Base-by-base conservation (phyloP, 2,888 invertebrate genomes). In the Anagyrus pseudococci region DNA sequence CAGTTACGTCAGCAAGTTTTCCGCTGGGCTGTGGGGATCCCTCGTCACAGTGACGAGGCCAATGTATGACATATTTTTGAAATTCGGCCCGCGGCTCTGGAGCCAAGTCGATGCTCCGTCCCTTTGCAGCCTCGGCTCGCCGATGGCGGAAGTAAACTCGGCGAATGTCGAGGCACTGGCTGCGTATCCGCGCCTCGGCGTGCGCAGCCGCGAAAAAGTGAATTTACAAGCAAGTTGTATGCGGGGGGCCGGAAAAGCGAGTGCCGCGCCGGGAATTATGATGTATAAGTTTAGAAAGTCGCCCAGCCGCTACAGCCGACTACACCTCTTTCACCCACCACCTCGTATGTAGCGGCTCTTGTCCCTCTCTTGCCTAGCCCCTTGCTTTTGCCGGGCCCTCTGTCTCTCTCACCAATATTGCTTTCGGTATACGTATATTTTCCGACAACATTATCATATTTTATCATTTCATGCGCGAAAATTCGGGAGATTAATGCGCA, bases 1-100 rank as follows among this genome's bases (percentile, higher is more conserved):
- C 46, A 50, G 46, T 56, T 56, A n/a, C 44, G 44, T 48, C 59
- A 59, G 60, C 47, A 40, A 60, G 47, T 54, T 60, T 46, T 17
- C 25, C 15, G 29, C 29, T 29, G 29, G 6, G 10, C 4, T 4
- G 29, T 7, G 10, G 49, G 20, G 6, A 8, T 13, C 33, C 50
- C 8, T 22, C 40, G 1, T 1, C 4, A 19, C 7, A 15, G 23
- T 17, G 23, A 33, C 25, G 19, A n/a, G 37, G 40, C 40, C 33
- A 10, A 26, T 58, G 50, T 29, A 46, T 50, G 25, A 17, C 26
- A 25, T 44, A 61, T 61, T 49, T 56, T 55, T 56, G 43, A 33
- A 44, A 33, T 44, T 20, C 37, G n/a, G 13, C 25, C n/a, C 47
- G 7, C 25, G 23, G 13, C 25, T n/a, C 47, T 4, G 13, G 2